Conservation (phyloP, 2,888 invertebrate genomes). For the Hylaea fasciaria region DNA sequence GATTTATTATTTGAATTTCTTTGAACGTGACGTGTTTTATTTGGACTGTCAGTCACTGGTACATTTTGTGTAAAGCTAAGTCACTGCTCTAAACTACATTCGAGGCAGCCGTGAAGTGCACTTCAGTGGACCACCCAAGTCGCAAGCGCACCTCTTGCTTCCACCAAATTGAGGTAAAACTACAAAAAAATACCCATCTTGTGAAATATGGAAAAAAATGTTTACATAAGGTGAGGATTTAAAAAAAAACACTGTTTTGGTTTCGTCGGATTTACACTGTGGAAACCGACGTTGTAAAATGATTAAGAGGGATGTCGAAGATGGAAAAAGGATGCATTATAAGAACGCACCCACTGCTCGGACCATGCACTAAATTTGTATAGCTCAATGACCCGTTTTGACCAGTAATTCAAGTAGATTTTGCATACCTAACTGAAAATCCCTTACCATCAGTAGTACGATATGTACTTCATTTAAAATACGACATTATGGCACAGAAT, state of each 20-base stretch:
- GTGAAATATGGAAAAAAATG: conserved; percentile 45
- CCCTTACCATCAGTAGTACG: too few relatives aligned
- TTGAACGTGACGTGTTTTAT: too few relatives aligned
- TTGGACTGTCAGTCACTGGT: too few relatives aligned
- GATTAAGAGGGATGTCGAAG: conserved; percentile 17
- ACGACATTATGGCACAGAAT: too few relatives aligned
- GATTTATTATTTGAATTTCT: too few relatives aligned
- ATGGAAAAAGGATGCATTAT: conserved; percentile 10
- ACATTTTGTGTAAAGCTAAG: conserved; percentile 2
- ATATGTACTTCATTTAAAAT: too few relatives aligned
- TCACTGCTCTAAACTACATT: conserved; percentile 24
- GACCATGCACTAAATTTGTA: too few relatives aligned
- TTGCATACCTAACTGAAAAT: too few relatives aligned
- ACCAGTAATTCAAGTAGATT: too few relatives aligned
- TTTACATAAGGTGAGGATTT: conserved; percentile 33
- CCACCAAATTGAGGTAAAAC: conserved; percentile 59
- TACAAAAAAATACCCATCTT: conserved; percentile 42
- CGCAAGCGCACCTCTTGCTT: conserved; percentile 51
- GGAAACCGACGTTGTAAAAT: conserved; percentile 19
- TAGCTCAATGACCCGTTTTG: not conserved
- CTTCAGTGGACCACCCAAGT: conserved; percentile 62
- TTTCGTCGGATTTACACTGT: conserved; percentile 30
- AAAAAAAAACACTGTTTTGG: conserved; percentile 40
- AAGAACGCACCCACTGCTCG: conserved; percentile 7
- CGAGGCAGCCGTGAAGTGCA: conserved; percentile 55